Conservation (phyloP, 2,113 vertebrate species). For the Jaculus jaculus region DNA sequence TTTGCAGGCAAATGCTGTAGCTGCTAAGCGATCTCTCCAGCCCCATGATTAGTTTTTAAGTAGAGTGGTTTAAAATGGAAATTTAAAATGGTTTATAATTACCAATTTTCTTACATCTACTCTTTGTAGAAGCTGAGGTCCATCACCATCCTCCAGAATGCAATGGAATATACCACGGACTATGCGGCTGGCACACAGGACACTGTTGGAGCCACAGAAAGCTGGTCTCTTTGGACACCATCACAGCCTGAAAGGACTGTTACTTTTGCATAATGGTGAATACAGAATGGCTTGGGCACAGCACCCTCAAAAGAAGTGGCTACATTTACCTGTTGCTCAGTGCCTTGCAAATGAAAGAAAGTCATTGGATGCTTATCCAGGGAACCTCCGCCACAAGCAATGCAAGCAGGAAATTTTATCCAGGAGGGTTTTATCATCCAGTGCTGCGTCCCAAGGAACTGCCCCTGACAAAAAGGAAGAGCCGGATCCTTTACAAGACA, state of each 20-base stretch:
- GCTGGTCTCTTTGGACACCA: conserved; percentile 54
- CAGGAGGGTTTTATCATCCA: not conserved
- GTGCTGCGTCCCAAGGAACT: conserved; percentile 57
- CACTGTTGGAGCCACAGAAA: conserved; percentile 74
- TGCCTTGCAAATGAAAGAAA: conserved; percentile 76
- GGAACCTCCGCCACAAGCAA: conserved; percentile 59
- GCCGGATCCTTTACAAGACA: conserved; percentile 94
- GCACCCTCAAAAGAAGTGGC: conserved; percentile 77
- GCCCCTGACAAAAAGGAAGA: conserved; percentile 80
- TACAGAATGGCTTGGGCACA: conserved; percentile 77
- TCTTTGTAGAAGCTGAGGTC: conserved; percentile 72
- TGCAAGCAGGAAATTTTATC: conserved; percentile 49
- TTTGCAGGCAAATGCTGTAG: too few species aligned
- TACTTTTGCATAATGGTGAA: conserved; percentile 62
- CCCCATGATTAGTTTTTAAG: conserved; percentile 47
- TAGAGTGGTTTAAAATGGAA: conserved; percentile 48
- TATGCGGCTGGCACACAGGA: conserved; percentile 77
- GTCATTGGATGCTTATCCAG: conserved; percentile 18
- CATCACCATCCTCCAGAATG: conserved; percentile 82
- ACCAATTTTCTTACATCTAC: conserved; percentile 44
- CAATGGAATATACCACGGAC: conserved; percentile 82
- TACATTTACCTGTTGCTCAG: conserved; percentile 78
- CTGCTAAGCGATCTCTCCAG: too few species aligned
- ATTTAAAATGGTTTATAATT: conserved; percentile 29
- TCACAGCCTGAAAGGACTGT: conserved; percentile 75